Conservation (phyloP, 2,113 vertebrate species). For the Camelus dromedarius region DNA sequence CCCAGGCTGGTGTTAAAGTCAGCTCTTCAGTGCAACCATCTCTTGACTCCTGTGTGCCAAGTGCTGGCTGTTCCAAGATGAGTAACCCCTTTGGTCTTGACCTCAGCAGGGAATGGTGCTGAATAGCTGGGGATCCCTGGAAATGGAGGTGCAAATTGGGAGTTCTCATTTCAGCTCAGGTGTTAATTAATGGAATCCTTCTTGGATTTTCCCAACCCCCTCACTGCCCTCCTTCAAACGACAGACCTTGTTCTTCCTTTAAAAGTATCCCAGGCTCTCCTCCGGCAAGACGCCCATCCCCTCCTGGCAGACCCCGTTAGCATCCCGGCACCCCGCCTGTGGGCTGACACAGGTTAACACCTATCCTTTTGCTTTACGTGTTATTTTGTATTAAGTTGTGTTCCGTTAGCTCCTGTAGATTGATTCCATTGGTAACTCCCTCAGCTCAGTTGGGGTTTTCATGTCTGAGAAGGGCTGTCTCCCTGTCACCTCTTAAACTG, state of each 20-base stretch:
- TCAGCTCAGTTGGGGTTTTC: not conserved
- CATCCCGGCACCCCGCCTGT: accelerated
- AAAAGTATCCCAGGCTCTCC: not conserved
- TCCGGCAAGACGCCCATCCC: not conserved
- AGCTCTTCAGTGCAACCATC: accelerated
- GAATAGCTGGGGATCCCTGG: not conserved
- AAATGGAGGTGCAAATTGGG: not conserved
- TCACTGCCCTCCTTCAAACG: not conserved
- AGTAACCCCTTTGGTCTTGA: not conserved
- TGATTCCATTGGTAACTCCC: not conserved
- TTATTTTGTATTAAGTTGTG: not conserved
- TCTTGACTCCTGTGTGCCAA: not conserved
- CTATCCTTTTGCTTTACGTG: accelerated
- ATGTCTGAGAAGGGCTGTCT: not conserved
- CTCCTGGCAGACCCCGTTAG: not conserved
- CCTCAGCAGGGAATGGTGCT: accelerated
- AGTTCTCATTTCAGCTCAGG: not conserved
- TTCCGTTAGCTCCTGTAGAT: not conserved
- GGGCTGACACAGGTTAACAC: not conserved
- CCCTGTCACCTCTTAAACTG: not conserved
- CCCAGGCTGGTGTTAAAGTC: not conserved
- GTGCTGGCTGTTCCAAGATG: not conserved
- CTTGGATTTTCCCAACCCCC: not conserved
- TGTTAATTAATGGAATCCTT: not conserved
- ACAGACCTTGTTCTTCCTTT: not conserved